Evolutionary conservation across 2,888 invertebrate species (phyloP).

Genomic region (Chrysolina haemoptera): DNA sequence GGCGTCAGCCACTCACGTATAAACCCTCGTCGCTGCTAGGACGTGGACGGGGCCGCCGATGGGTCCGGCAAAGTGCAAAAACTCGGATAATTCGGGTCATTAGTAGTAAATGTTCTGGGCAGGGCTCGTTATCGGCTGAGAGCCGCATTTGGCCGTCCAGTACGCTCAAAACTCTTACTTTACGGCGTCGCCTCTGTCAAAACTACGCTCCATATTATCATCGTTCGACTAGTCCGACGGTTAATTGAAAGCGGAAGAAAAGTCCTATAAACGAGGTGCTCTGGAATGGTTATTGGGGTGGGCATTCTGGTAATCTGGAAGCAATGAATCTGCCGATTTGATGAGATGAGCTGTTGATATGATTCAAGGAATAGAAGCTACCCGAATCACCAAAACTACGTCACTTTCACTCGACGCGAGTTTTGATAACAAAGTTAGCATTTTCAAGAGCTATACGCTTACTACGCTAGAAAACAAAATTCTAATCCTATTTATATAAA

Average conservation of each 20-base stretch:
- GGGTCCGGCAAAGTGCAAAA: constrained; percentile 53
- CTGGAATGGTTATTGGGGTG: neutral
- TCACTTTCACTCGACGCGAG: too few species aligned
- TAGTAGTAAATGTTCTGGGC: constrained; percentile 61
- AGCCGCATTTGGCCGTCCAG: constrained; percentile 58
- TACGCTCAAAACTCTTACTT: constrained; percentile 45
- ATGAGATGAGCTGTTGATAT: too few species aligned
- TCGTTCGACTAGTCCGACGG: constrained; percentile 43
- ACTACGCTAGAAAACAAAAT: too few species aligned
- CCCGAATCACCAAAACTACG: too few species aligned
- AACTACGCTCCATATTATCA: constrained; percentile 38
- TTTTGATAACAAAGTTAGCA: too few species aligned
- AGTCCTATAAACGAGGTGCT: neutral
- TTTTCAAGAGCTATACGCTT: too few species aligned
- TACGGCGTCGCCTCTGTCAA: constrained; percentile 45
- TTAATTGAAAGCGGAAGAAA: constrained; percentile 40
- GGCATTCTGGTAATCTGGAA: too few species aligned
- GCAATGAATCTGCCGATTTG: too few species aligned
- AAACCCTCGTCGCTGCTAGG: constrained; percentile 40
- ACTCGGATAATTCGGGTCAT: constrained; percentile 60
- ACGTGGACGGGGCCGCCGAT: constrained; percentile 37
- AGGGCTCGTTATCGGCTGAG: constrained; percentile 61
- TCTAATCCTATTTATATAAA: too few species aligned
- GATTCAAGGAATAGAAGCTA: too few species aligned
- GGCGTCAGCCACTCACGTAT: constrained; percentile 32